Evolutionary conservation across 23 tunicate genomes (phyloP), one percentile per base, ranked within the genome.

Genomic region (Oikopleura dioica): DNA sequence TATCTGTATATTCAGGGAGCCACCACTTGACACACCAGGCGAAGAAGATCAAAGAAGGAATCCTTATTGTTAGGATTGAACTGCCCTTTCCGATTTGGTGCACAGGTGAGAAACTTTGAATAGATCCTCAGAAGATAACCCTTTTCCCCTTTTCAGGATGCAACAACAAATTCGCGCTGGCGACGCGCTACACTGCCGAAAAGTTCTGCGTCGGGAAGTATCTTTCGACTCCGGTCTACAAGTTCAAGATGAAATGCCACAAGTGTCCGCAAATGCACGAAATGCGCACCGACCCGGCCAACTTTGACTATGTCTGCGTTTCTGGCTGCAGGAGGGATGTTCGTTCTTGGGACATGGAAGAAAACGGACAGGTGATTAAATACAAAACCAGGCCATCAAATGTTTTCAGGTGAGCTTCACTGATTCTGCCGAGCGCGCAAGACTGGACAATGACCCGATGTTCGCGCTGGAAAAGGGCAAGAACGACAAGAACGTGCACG

Each of bases 41-140:
- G 30, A 63, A 76, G 36, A 78, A 68, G 35, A 77, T 38, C 55
- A 38, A 29, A 5, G 69, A 86, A 86, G 95, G 95, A 32, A 89
- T 89, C 72, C 79, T 89, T 16, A 80, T 82, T 76, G 86, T 89
- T 50, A 80, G 96, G 0, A 85, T 89, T 77, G 96, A 89, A 68
- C 86, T 89, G 86, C 96, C 96, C 12, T 89, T 85, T 67, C 86
- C 86, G 38, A 89, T 89, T 30, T 89, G 96, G 96, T 89, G 96
- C 68, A n/a, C n/a, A n/a, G n/a, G n/a, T n/a, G n/a, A n/a, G n/a
- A n/a, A n/a, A n/a, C n/a, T n/a, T n/a, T n/a, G n/a, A n/a, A n/a
- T n/a, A n/a, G n/a, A n/a, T n/a, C n/a, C n/a, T n/a, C n/a, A n/a
- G n/a, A n/a, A n/a, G n/a, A n/a, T n/a, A n/a, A n/a, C n/a, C n/a